Conservation (phyloP, 1,140 invertebrate genomes). For the Tyrophagus putrescentiae region DNA sequence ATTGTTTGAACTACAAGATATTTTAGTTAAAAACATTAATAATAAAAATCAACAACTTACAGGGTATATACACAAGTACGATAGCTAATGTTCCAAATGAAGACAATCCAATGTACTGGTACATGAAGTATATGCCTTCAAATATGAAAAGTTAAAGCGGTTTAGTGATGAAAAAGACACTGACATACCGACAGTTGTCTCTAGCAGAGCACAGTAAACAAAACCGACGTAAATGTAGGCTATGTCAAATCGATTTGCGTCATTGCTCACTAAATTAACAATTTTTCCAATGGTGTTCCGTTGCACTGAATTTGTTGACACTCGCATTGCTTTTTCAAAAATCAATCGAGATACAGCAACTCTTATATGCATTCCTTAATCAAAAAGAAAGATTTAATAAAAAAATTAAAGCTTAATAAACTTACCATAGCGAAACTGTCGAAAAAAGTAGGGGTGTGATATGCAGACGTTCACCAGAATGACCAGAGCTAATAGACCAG, state of each 20-base stretch:
- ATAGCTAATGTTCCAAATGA: not conserved
- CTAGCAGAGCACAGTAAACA: not conserved
- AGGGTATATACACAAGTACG: too few relatives aligned
- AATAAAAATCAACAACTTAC: too few relatives aligned
- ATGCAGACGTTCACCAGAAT: not conserved
- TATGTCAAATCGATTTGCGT: slow-evolving; percentile 42
- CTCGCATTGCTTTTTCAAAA: slow-evolving; percentile 27
- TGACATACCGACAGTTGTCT: not conserved
- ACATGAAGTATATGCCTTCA: too few relatives aligned
- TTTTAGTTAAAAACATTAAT: too few relatives aligned
- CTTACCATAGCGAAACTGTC: not conserved
- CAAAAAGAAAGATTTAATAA: too few relatives aligned
- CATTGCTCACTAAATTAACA: slow-evolving; percentile 79
- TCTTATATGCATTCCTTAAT: not conserved
- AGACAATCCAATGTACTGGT: not conserved
- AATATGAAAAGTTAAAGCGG: too few relatives aligned
- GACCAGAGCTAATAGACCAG: not conserved
- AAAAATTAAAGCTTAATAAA: too few relatives aligned
- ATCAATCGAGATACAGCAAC: not conserved
- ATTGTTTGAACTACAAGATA: too few relatives aligned
- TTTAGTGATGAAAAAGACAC: too few relatives aligned
- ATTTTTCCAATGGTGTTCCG: slow-evolving; percentile 68
- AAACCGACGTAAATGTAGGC: not conserved
- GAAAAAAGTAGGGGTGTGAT: not conserved
- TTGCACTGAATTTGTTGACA: slow-evolving; percentile 45